Evolutionary conservation across 2,113 vertebrate species (phyloP), one percentile per base, ranked within the genome.

Genomic region (Callithrix jacchus): DNA sequence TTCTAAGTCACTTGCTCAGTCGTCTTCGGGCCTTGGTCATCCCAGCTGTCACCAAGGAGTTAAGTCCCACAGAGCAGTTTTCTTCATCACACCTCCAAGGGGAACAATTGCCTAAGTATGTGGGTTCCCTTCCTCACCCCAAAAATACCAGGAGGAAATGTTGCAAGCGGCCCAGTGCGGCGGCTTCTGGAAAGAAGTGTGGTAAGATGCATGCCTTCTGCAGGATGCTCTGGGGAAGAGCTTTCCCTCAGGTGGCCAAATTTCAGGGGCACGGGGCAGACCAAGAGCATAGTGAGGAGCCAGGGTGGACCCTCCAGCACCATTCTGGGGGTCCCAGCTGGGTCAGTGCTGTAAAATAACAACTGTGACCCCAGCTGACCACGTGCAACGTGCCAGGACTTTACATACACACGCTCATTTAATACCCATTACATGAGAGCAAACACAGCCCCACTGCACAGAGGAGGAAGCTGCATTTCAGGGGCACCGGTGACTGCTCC

Each of bases 361-460:
- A 14, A 14, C 40, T 8, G 20, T 79, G 64, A 61, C 68, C 20
- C 35, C n/a, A 12, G 25, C 42, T 71, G 18, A 42, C 11, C 10
- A 2, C 3, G 2, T 10, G 7, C 0, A 0, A 7, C 1, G 10
- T 32, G 18, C 66, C 3, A 5, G 58, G 8, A 20, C 32, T n/a
- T 64, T 79, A n/a, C 35, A 32, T 2, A 18, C 2, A 1, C 18
- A 6, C 1, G 25, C 70, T 83, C 80, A 30, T 23, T 5, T 9
- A 45, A 40, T 8, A 2, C 40, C 37, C 7, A 0, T 45, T 47
- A 76, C 14, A 30, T 30, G 16, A 77, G 74, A 47, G 27, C n/a
- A 11, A 18, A 61, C 58, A 9, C 30, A 87, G 32, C 71, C 66
- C 10, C 58, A 12, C 40, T 85, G 87, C 25, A 68, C 27, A 49